Evolutionary conservation across 1,140 invertebrate genomes (phyloP).

Genomic region (Monochamus saltuarius): DNA sequence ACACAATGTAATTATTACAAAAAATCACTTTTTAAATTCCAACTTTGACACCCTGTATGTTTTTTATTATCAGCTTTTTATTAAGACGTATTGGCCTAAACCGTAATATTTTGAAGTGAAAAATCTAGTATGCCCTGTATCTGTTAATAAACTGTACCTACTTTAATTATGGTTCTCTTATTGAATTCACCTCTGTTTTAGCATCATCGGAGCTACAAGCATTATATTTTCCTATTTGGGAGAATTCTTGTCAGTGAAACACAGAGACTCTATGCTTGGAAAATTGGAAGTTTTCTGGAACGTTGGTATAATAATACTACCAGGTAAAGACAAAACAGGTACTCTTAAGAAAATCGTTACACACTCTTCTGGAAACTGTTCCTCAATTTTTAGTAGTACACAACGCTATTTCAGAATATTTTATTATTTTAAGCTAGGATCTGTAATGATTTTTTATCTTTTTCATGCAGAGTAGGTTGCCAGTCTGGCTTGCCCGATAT

Average conservation of each 20-base stretch:
- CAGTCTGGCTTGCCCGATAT: conserved; percentile 18
- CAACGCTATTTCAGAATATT: not conserved
- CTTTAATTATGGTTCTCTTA: too few relatives aligned
- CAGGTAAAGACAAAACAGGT: conserved; percentile 48
- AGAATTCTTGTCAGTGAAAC: conserved; percentile 58
- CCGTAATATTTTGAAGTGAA: too few relatives aligned
- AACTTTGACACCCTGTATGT: too few relatives aligned
- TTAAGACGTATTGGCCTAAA: too few relatives aligned
- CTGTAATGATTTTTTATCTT: conserved; percentile 1
- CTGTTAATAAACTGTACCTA: too few relatives aligned
- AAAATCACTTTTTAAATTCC: too few relatives aligned
- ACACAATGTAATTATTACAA: too few relatives aligned
- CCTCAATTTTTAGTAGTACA: not conserved
- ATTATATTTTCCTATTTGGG: conserved; percentile 62
- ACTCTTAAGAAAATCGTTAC: not conserved
- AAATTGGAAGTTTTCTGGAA: conserved; percentile 63
- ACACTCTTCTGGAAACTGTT: not conserved
- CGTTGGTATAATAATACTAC: conserved; percentile 58
- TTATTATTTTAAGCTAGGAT: too few relatives aligned
- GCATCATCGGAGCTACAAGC: conserved; percentile 60
- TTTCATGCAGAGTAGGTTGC: conserved; percentile 32
- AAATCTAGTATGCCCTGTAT: too few relatives aligned
- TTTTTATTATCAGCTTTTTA: too few relatives aligned
- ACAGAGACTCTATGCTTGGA: conserved; percentile 59
- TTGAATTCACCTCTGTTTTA: conserved; percentile 41